These are phyloP conservation scores for Heliothis virescens DNA, from an alignment of 1,140 invertebrate genomes.

Conservation along the genomic window DNA sequence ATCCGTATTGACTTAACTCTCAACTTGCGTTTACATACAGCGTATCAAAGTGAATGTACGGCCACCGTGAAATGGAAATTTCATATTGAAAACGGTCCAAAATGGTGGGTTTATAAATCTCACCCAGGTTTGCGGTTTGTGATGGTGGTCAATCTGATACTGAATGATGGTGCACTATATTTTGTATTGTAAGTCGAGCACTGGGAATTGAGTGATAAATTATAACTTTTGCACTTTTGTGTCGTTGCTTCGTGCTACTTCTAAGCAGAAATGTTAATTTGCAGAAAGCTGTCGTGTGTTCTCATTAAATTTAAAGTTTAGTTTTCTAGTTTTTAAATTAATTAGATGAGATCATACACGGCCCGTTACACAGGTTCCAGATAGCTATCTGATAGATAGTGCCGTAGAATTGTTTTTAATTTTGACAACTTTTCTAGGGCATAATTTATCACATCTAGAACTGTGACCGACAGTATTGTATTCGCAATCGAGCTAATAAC, in stretches of 20 bases:
- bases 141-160: conserved; percentile 54
- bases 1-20: conserved; percentile 22
- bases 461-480: too few species aligned
- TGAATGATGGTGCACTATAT: conserved; percentile 28
- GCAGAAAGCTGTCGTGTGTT: too few species aligned
- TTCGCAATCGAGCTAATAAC: too few species aligned
- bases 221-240: conserved; percentile 52
- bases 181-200: conserved; percentile 36
- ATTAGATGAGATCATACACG: too few species aligned
- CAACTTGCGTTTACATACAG: conserved; percentile 23
- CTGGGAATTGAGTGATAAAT: conserved; percentile 56
- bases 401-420: too few species aligned
- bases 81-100: conserved; percentile 46
- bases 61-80: conserved; percentile 39
- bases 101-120: conserved; percentile 46
- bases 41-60: conserved; percentile 8
- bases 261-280: too few species aligned
- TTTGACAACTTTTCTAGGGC: too few species aligned
- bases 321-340: too few species aligned
- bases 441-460: too few species aligned
- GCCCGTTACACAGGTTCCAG: too few species aligned
- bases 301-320: too few species aligned
- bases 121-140: conserved; percentile 45
- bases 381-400: too few species aligned
- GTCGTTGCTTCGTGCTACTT: background rate